These are phyloP conservation scores for Sympetrum striolatum DNA, from an alignment of 2,888 invertebrate species.

Conservation along the genomic window DNA sequence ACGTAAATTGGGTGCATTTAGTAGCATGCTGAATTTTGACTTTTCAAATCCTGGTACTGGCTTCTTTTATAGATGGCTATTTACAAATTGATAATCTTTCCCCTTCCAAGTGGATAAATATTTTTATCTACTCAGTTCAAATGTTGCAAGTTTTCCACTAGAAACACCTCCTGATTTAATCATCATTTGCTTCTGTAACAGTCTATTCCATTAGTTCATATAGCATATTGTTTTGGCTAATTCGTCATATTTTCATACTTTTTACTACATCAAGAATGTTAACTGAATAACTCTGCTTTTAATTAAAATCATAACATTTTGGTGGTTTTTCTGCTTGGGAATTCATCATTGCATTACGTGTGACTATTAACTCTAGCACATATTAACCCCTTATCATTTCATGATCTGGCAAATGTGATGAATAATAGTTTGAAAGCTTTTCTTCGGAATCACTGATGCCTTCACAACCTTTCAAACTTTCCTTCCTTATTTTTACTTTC, in stretches of 20 bases:
- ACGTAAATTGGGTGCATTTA: background rate
- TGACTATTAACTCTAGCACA: background rate
- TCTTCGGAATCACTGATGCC: background rate
- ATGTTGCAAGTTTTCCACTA: too few species aligned
- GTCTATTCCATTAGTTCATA: background rate
- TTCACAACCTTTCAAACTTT: background rate
- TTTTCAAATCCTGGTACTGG: background rate
- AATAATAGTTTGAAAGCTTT: background rate
- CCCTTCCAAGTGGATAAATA: too few species aligned
- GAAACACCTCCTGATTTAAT: background rate
- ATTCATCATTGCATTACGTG: background rate
- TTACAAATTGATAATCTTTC: too few species aligned
- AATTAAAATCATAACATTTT: background rate
- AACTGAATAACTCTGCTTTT: background rate
- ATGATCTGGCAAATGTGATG: background rate
- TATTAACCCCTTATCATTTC: background rate
- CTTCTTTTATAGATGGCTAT: too few species aligned
- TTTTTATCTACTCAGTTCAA: too few species aligned
- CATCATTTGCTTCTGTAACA: background rate
- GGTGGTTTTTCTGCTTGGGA: background rate
- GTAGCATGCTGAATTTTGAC: background rate
- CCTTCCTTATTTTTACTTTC: background rate
- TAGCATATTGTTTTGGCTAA: background rate
- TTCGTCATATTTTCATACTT: background rate
- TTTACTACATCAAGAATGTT: background rate